A percentile compares a stretch with the other conserved stretches of the same genome.
Evolutionary conservation across 2,888 invertebrate genomes (phyloP).

Genomic region (Cecidostiba fungosa): DNA sequence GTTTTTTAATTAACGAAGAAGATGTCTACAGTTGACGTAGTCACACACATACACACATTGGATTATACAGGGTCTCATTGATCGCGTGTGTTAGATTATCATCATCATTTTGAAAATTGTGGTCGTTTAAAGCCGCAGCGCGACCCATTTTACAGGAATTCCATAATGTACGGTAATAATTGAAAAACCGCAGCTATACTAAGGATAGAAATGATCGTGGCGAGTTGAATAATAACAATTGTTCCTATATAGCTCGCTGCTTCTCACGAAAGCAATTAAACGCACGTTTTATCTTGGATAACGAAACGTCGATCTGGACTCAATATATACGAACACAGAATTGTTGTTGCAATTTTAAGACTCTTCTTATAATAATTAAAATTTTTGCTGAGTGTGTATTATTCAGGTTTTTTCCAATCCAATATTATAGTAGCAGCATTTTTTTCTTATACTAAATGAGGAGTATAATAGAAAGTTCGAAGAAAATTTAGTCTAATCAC

Average conservation of each 20-base stretch:
- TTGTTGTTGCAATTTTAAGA: neutral
- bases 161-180: slow-evolving; percentile 40
- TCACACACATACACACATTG: neutral
- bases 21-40: neutral
- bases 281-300: slow-evolving; percentile 39
- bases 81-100: neutral
- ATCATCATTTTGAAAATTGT: slow-evolving; percentile 31
- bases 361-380: neutral
- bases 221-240: slow-evolving; percentile 53
- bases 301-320: slow-evolving; percentile 41
- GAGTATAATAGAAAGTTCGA: neutral
- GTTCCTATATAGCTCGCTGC: slow-evolving; percentile 2
- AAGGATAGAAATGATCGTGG: slow-evolving; percentile 18
- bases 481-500: neutral
- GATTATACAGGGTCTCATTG: neutral
- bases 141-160: slow-evolving; percentile 53
- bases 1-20: neutral
- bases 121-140: neutral
- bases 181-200: slow-evolving; percentile 42
- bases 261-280: slow-evolving; percentile 62
- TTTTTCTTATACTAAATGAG: neutral
- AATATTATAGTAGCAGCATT: neutral
- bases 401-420: neutral
- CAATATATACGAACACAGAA: neutral
- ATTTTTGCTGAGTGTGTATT: no score